Percentiles rank a stretch among this genome's conserved stretches.
Evolutionary conservation across 2,888 invertebrate species (phyloP).

Genomic region (Phortica magna): DNA sequence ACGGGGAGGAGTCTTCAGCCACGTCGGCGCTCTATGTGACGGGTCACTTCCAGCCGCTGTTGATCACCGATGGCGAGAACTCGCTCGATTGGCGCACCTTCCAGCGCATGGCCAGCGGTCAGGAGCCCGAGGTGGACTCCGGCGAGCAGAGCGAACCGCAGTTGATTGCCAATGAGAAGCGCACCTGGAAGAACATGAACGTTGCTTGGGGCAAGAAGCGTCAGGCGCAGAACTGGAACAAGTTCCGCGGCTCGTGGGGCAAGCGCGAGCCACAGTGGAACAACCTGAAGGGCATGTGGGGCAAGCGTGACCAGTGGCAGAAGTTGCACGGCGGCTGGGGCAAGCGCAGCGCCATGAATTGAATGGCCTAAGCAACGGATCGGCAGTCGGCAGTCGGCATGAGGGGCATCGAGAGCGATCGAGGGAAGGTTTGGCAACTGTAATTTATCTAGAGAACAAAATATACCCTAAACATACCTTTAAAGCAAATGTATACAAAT

Average conservation of each 20-base stretch:
- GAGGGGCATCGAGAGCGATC: background rate
- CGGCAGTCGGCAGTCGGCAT: background rate
- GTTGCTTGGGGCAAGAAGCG: conserved; percentile 88
- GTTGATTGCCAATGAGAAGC: conserved; percentile 79
- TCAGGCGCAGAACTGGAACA: conserved; percentile 80
- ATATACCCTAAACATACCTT: conserved; percentile 1
- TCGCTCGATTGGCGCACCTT: conserved; percentile 65
- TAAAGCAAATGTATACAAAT: conserved; percentile 9
- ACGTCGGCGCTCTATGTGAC: conserved; percentile 57
- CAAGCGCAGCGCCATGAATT: conserved; percentile 68
- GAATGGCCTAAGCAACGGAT: conserved; percentile 35
- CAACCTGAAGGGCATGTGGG: conserved; percentile 89
- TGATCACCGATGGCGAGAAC: conserved; percentile 61
- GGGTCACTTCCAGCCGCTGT: conserved; percentile 58
- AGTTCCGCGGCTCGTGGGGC: conserved; percentile 84
- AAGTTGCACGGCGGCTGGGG: conserved; percentile 78
- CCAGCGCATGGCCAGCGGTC: conserved; percentile 59
- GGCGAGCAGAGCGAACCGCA: conserved; percentile 35
- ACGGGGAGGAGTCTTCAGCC: conserved; percentile 14
- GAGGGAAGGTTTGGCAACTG: background rate
- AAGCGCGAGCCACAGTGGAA: conserved; percentile 89
- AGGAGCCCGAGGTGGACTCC: conserved; percentile 27
- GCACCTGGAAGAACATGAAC: conserved; percentile 84
- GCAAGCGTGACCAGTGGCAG: conserved; percentile 81
- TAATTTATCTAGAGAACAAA: background rate